Evolutionary conservation across 37 sponge, comb jelly and placozoan genomes (phyloP).

Genomic region (Beroe forskalii): DNA sequence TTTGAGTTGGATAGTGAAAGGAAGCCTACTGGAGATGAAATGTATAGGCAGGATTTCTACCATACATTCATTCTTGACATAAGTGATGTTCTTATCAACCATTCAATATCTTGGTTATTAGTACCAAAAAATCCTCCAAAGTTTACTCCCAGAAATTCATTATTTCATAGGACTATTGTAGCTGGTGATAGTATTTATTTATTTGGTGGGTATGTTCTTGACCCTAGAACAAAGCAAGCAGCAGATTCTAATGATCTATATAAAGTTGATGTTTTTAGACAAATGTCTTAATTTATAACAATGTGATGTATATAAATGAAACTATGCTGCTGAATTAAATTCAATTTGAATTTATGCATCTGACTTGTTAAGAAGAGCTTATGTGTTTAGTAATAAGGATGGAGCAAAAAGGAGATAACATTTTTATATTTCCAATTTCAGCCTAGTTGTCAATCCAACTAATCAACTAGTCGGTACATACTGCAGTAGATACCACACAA

Average conservation of each 20-base stretch:
- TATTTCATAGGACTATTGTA: not conserved
- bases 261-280: not conserved
- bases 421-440: no score
- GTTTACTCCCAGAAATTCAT: not conserved
- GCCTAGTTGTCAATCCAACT: no score
- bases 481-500: no score
- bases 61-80: conserved; percentile 49
- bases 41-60: not conserved
- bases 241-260: not conserved
- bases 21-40: conserved; percentile 18
- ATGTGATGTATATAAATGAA: no score
- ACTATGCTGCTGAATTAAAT: no score
- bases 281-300: no score
- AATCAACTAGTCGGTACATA: no score
- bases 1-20: not conserved
- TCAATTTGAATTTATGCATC: no score
- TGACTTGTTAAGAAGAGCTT: no score
- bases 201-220: conserved; percentile 26
- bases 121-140: conserved; percentile 34
- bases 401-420: no score
- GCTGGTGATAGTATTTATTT: conserved; percentile 21
- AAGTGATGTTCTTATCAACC: not conserved
- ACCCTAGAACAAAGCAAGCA: not conserved
- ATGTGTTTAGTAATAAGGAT: no score
- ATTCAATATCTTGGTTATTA: not conserved